Evolutionary conservation across 2,888 invertebrate species (phyloP).

Genomic region (Sylvicola fuscatus): DNA sequence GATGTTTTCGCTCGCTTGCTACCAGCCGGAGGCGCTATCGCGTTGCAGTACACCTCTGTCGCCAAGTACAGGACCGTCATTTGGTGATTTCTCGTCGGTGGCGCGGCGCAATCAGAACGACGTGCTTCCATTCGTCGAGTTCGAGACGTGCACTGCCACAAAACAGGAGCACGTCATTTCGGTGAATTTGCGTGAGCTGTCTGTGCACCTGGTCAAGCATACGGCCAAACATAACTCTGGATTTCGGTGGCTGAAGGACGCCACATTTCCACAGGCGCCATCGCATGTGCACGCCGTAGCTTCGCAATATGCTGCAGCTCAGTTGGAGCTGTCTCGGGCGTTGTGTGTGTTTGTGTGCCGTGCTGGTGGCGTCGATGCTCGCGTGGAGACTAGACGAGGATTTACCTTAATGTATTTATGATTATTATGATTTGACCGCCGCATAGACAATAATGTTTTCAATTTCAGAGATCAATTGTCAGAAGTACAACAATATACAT

Average conservation of each 20-base stretch:
- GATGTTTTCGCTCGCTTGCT: slow-evolving; percentile 59
- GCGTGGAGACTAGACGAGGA: slow-evolving; percentile 49
- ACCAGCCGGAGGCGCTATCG: slow-evolving; percentile 72
- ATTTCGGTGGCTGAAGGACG: slow-evolving; percentile 26
- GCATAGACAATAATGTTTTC: slow-evolving; percentile 5
- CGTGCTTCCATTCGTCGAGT: slow-evolving; percentile 56
- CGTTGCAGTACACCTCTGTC: slow-evolving; percentile 71
- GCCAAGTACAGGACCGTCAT: slow-evolving; percentile 34
- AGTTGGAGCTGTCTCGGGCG: slow-evolving; percentile 56
- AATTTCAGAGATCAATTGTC: slow-evolving; percentile 50
- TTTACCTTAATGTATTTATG: slow-evolving; percentile 48
- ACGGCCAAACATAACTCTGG: slow-evolving; percentile 26
- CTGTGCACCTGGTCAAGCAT: slow-evolving; percentile 59
- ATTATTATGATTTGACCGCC: slow-evolving; percentile 3
- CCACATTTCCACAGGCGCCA: slow-evolving; percentile 33
- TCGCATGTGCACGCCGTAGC: slow-evolving; percentile 61
- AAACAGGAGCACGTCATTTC: slow-evolving; percentile 77
- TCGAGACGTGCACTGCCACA: slow-evolving; percentile 70
- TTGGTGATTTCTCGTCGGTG: slow-evolving; percentile 23
- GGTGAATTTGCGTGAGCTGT: slow-evolving; percentile 72
- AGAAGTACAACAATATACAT: slow-evolving; percentile 41
- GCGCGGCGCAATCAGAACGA: slow-evolving; percentile 28
- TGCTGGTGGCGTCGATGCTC: slow-evolving; percentile 44
- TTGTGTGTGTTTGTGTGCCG: slow-evolving; percentile 55
- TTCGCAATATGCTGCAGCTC: slow-evolving; percentile 61